Evolutionary conservation across 2,797 vertebrate species (phyloP), one percentile per base, ranked within the genome.

Genomic region (Okamejei kenojei): DNA sequence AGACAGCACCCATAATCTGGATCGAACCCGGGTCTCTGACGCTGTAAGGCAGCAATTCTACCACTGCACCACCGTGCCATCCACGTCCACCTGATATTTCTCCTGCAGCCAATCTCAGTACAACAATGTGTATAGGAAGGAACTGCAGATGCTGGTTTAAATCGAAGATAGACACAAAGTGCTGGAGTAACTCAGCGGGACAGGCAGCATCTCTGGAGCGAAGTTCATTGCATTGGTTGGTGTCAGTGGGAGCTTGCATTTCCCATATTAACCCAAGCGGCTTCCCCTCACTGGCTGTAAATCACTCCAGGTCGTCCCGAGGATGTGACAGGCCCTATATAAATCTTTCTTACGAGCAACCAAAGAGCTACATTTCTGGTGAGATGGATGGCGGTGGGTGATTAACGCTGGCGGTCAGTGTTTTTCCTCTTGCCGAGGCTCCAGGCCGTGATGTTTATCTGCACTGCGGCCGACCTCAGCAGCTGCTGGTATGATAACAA

Each of bases 391-490:
- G 26, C 90, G 54, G 23, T n/a, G 23, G 11, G 26, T 74, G 71
- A 74, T 91, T 91, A 91, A 91, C 21, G 9, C 17, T 29, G 35
- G 5, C 21, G 17, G n/a, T 45, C 35, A 23, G 19, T 73, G 35
- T 74, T 91, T 73, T 74, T 74, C 23, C 38, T 29, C 63, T 54
- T 91, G 90, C 6, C 11, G 21, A 38, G 29, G 35, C 65, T 26
- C 35, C 90, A 54, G 63, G 68, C 38, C 26, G 21, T 74, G 23
- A 74, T 91, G 90, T 91, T 91, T 38, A 15, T 54, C 35, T 91
- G 35, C 90, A 91, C 90, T 91, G 35, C 11, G 21, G 90, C 15
- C 74, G 90, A 91, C 68, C 90, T 61, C 71, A 74, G 90, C 90
- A 91, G 90, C 90, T 91, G 68, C 38, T 38, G 71, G 21, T 91